phyloP scores from a whole-genome alignment of 2,113 vertebrate genomes.

The Oryzias celebensis region DNA sequence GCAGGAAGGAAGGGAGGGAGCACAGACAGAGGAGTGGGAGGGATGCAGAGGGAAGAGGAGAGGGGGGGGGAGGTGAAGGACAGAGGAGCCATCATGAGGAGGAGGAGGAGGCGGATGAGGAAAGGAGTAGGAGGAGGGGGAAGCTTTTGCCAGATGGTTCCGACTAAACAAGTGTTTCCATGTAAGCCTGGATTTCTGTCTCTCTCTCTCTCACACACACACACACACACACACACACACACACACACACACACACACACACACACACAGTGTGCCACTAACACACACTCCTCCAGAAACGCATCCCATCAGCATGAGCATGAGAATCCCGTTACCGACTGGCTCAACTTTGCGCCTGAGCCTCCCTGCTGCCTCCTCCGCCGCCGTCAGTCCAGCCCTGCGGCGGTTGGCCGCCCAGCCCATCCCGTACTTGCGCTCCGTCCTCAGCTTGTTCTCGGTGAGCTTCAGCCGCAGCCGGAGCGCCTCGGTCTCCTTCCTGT shows the following conservation, averaged over 20 bases:
- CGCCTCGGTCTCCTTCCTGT: conserved; percentile 80
- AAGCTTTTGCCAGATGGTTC: conserved; percentile 75
- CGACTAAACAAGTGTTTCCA: conserved; percentile 72
- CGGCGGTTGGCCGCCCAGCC: conserved; percentile 78
- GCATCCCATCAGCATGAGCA: conserved; percentile 18
- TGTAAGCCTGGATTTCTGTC: conserved; percentile 40
- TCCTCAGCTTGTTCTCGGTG: conserved; percentile 78
- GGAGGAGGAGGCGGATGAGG: conserved; percentile 44
- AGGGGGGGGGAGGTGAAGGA: conserved; percentile 64
- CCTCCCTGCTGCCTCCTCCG: conserved; percentile 54
- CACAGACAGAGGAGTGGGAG: conserved; percentile 66
- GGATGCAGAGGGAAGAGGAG: conserved; percentile 53
- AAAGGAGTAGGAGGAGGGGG: conserved; percentile 44
- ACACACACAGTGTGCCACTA: too few species aligned
- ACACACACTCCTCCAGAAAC: neutral
- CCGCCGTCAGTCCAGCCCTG: conserved; percentile 57
- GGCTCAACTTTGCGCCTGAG: conserved; percentile 69
- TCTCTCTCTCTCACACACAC: too few species aligned
- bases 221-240: too few species aligned
- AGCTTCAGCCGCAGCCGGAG: conserved; percentile 75
- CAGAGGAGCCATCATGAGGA: conserved; percentile 62
- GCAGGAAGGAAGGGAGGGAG: conserved; percentile 40
- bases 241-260: too few species aligned
- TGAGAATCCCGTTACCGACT: conserved; percentile 46
- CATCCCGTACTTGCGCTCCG: conserved; percentile 78